phyloP scores from a whole-genome alignment of 2,113 vertebrate species.

The Oncorhynchus keta region DNA sequence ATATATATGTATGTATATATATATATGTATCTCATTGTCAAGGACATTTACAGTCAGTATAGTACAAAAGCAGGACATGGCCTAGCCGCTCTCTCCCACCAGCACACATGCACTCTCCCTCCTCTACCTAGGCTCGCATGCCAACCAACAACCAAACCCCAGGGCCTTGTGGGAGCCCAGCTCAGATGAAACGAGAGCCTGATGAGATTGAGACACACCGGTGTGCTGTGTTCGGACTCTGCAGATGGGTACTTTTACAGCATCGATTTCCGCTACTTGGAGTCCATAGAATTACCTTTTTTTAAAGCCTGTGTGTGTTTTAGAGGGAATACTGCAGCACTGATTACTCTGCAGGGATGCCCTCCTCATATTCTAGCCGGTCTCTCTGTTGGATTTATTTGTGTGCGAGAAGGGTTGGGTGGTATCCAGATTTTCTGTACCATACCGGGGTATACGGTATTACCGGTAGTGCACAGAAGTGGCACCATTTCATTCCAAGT shows the following conservation, averaged over 20 bases:
- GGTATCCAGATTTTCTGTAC: no score
- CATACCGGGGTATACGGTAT: no score
- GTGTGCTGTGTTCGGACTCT: constrained; percentile 15
- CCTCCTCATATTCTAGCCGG: neutral
- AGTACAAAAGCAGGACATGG: constrained; percentile 25
- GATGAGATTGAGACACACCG: constrained; percentile 19
- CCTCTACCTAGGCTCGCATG: neutral
- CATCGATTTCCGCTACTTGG: constrained; percentile 48
- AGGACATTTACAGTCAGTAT: constrained; percentile 19
- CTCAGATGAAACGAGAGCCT: constrained; percentile 18
- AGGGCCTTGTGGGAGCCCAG: constrained; percentile 11
- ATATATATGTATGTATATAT: neutral
- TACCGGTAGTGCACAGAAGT: no score
- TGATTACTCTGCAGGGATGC: neutral
- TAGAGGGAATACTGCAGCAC: constrained; percentile 23
- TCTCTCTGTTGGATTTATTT: neutral
- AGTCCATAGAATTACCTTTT: constrained; percentile 41
- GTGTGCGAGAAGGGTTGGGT: neutral
- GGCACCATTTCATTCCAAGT: no score
- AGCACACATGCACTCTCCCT: neutral
- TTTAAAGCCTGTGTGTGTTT: constrained; percentile 5
- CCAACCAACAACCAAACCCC: neutral
- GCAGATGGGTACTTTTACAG: constrained; percentile 16
- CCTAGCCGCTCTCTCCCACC: no score
- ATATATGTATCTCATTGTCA: neutral